Evolutionary conservation across 2,113 vertebrate species (phyloP), one percentile per base, ranked within the genome.

Genomic region (Desmodus rotundus): DNA sequence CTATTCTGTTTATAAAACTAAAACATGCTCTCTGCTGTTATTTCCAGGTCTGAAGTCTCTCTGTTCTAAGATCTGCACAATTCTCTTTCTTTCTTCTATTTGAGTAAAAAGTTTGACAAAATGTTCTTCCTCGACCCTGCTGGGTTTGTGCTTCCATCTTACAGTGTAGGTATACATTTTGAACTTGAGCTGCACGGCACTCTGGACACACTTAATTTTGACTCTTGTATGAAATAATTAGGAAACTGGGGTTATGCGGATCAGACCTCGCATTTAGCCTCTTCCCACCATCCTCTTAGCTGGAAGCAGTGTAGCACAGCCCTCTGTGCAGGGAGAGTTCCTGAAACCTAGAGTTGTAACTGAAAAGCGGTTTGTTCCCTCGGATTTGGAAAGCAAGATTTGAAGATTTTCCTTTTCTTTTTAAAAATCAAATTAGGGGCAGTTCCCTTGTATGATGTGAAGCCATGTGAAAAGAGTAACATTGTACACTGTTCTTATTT

Each of bases 21-120:
- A 87, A n/a, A 80, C 45, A 36, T 33, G 15, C 47, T 97, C 70
- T 95, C 56, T 2, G 14, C 4, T 70, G 11, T 89, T 93, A 86
- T 89, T 95, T 97, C 68, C 54, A 92, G 33, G 2, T 96, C 63
- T 93, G 65, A 89, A 47, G 78, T 93, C 15, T n/a, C 31, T 92
- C 26, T 54, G 5, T 88, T 86, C 70, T 91, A 41, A 95, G 76
- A 73, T 87, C 52, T 91, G 72, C 22, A 80, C n/a, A 93, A 58
- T 92, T 95, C 77, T 43, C 19, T 89, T 83, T 93, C 43, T 72
- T 58, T 22, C 54, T 89, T 33, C 33, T 50, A 33, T 4, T 82
- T 94, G 94, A 95, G 78, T 82, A 83, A 93, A 26, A 91, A 54
- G 26, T 93, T 93, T 74, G 78, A 72, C 20, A 0, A 70, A 52